Evolutionary conservation across 2,113 vertebrate genomes (phyloP).

Genomic region (Xyliphius kryptos): DNA sequence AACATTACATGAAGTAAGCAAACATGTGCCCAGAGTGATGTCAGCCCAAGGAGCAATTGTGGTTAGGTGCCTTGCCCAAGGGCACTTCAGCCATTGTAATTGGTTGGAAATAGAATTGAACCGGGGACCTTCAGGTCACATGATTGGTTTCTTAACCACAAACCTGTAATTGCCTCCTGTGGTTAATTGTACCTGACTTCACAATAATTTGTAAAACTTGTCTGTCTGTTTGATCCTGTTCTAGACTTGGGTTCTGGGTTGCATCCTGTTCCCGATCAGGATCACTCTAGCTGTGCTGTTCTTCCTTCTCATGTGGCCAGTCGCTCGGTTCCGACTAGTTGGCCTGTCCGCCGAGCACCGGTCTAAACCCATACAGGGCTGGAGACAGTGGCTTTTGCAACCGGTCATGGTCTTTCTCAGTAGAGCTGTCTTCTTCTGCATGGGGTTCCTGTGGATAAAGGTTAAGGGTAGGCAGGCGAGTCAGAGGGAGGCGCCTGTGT

Average conservation of each 20-base stretch:
- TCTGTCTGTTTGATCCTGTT: background rate
- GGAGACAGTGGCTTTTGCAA: conserved; percentile 69
- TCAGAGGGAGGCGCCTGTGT: conserved; percentile 70
- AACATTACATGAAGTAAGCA: too few relatives aligned
- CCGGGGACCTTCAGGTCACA: too few relatives aligned
- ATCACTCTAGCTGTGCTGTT: conserved; percentile 54
- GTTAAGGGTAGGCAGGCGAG: conserved; percentile 73
- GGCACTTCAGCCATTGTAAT: too few relatives aligned
- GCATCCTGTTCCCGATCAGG: conserved; percentile 70
- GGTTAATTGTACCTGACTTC: too few relatives aligned
- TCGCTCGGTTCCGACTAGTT: conserved; percentile 68
- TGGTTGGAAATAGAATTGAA: too few relatives aligned
- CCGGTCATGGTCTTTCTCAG: conserved; percentile 62
- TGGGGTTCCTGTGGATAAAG: conserved; percentile 75
- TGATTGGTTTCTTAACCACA: too few relatives aligned
- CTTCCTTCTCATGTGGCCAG: conserved; percentile 77
- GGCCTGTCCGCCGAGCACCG: conserved; percentile 68
- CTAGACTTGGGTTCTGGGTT: conserved; percentile 71
- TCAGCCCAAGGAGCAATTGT: too few relatives aligned
- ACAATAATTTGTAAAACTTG: too few relatives aligned
- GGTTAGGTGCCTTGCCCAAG: too few relatives aligned
- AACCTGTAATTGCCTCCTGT: too few relatives aligned
- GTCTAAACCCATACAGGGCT: conserved; percentile 64
- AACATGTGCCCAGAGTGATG: too few relatives aligned
- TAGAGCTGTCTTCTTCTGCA: conserved; percentile 68